These are phyloP conservation scores for Arvicanthis niloticus DNA, from an alignment of 2,113 vertebrate genomes.

Conservation along the genomic window DNA sequence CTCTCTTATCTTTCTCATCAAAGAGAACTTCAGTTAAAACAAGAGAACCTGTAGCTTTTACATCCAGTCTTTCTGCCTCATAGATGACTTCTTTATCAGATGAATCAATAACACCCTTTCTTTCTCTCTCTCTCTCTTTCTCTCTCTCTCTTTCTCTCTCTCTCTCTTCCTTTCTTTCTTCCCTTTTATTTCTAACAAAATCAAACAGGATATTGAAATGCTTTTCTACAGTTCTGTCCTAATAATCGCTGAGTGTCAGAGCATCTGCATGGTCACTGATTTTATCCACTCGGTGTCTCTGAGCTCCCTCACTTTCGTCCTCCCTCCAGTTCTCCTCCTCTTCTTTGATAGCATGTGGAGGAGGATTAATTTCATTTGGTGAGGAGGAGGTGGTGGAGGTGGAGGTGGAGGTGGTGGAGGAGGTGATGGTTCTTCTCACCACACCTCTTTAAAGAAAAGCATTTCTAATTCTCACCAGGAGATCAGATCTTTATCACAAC, in stretches of 20 bases:
- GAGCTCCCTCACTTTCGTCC: not conserved
- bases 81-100: not conserved
- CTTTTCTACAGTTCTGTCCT: not conserved
- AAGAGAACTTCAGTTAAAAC: not conserved
- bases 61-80: not conserved
- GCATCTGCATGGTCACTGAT: not conserved
- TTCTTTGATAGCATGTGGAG: not conserved
- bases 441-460: not conserved
- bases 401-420: too few relatives aligned
- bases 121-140: too few relatives aligned
- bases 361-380: not conserved
- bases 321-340: not conserved
- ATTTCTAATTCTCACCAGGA: constrained; percentile 17
- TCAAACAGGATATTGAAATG: not conserved
- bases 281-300: not conserved
- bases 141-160: too few relatives aligned
- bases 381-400: not conserved
- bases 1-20: not conserved
- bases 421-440: not conserved
- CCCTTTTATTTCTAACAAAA: too few relatives aligned
- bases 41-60: not conserved
- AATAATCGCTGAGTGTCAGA: not conserved
- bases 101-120: not conserved
- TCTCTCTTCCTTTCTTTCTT: too few relatives aligned
- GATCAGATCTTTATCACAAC: not conserved